phyloP scores from a whole-genome alignment of 2,888 invertebrate species.

The Melieria picta region DNA sequence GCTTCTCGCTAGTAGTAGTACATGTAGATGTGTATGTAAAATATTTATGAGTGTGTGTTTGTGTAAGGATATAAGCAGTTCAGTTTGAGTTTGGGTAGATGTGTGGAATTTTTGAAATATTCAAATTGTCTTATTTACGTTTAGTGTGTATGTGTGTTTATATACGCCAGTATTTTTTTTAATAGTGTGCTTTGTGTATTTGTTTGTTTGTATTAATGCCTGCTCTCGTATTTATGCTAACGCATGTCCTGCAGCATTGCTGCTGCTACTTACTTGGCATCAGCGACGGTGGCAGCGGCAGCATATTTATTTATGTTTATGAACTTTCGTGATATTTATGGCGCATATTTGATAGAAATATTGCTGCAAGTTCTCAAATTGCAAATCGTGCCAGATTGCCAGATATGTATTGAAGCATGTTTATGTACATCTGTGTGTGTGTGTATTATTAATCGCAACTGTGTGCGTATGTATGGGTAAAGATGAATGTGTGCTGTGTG shows the following conservation, averaged over 20 bases:
- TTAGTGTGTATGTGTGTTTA: not conserved
- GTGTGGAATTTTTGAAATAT: constrained; percentile 9
- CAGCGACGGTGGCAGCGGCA: not conserved
- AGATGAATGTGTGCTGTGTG: too few species aligned
- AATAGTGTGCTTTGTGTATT: not conserved
- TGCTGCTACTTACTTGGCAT: not conserved
- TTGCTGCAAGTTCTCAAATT: not conserved
- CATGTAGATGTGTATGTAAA: not conserved
- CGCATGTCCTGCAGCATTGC: too few species aligned
- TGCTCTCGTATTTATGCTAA: too few species aligned
- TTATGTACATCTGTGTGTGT: too few species aligned
- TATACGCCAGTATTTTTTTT: not conserved
- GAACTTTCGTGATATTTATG: constrained; percentile 19
- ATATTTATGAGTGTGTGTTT: constrained; percentile 4
- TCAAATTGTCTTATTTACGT: not conserved
- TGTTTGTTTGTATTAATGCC: not conserved
- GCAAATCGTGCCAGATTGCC: too few species aligned
- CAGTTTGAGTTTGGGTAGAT: not conserved
- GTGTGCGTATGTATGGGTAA: too few species aligned
- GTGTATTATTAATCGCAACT: too few species aligned
- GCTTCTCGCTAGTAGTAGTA: not conserved
- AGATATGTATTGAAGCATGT: too few species aligned
- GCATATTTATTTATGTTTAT: constrained; percentile 21
- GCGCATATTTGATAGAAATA: constrained; percentile 6
- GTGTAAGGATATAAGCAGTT: not conserved